Base-by-base conservation (phyloP, 2,113 vertebrate genomes). In the Vulpes lagopus region DNA sequence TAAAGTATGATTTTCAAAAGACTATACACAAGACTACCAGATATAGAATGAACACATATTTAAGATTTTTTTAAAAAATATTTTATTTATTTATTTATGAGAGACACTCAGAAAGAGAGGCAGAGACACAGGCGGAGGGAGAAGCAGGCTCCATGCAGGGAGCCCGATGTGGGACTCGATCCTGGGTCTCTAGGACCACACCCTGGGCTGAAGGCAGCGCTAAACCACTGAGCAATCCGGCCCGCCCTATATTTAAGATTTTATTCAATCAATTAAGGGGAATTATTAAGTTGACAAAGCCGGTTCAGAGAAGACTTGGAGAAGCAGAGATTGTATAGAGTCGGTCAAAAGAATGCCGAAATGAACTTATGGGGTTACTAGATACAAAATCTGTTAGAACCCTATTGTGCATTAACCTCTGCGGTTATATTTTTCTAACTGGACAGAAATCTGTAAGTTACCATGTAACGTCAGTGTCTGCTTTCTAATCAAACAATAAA, bases 401-500 rank as follows among this genome's bases (percentile, higher is more conserved):
- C 25, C 3, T 62, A 27, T 17, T 69, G 27, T 22, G 3, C 12
- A 60, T 83, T 88, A 73, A 85, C 17, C 19, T 78, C 53, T 35
- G 16, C 2, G 25, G 22, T 43, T 96, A 15, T 8, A 8, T 35
- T 95, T 95, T 59, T 90, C 43, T 65, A 43, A 51, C n/a, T 30
- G 11, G 30, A 74, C 14, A 86, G 71, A 95, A 91, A 85, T 93
- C 49, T 71, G 1, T 94, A 57, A 67, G 73, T 94, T 90, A 83
- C 64, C 17, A 3, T 74, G 17, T 62, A 85, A 62, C 59, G 59
- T 96, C 32, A 87, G 8, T 25, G 23, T 49, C 76, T 93, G 30
- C 7, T 85, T 32, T 95, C 43, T 59, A 88, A 89, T 93, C 81
- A 92, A 88, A 60, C 43, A 57, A 84, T 80, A 89, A 95, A 38